phyloP scores from a whole-genome alignment of 2,888 invertebrate genomes.

The Gisinianus flammeolus region DNA sequence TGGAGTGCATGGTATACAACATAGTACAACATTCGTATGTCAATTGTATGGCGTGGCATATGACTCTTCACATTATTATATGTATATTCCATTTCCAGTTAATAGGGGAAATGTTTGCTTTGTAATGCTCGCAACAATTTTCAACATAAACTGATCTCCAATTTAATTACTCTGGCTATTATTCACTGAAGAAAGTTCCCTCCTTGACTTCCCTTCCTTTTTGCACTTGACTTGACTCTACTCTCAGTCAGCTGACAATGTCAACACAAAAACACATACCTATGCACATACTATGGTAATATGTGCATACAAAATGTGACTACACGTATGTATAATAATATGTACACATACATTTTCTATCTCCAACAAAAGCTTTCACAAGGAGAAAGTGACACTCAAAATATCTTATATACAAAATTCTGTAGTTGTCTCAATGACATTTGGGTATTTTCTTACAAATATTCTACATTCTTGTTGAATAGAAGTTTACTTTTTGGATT shows the following conservation, averaged over 20 bases:
- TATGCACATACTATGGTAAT: background rate
- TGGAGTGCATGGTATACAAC: too few relatives aligned
- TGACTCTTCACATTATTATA: too few relatives aligned
- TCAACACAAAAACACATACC: background rate
- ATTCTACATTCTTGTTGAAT: constrained; percentile 16
- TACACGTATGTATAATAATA: too few relatives aligned
- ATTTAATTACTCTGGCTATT: constrained; percentile 21
- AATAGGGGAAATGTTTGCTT: too few relatives aligned
- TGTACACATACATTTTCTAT: too few relatives aligned
- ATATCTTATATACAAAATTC: background rate
- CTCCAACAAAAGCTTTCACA: background rate
- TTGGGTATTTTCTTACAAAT: constrained; percentile 17
- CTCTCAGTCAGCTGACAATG: background rate
- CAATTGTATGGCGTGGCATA: too few relatives aligned
- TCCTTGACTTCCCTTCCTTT: background rate
- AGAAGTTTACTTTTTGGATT: background rate
- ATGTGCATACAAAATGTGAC: too few relatives aligned
- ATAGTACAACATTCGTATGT: too few relatives aligned
- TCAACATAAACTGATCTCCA: constrained; percentile 10
- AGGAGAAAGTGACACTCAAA: background rate
- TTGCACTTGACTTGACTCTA: background rate
- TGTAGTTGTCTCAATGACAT: constrained; percentile 5
- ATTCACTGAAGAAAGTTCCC: background rate
- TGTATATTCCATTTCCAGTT: background rate
- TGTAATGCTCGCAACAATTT: background rate